Conservation (phyloP, 2,113 vertebrate genomes). For the Cepphus grylle region DNA sequence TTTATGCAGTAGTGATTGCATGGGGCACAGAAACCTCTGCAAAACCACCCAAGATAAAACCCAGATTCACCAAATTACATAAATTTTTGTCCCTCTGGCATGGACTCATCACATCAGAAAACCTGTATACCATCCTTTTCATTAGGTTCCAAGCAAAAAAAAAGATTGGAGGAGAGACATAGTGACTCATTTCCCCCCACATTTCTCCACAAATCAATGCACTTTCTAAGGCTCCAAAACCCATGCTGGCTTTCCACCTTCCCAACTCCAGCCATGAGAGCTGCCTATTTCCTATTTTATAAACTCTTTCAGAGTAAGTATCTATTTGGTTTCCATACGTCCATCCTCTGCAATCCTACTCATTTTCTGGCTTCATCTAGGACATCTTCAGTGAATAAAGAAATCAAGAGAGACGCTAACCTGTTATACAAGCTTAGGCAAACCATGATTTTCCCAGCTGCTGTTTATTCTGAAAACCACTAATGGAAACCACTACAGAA, state of each 20-base stretch:
- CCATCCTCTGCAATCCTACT: background rate
- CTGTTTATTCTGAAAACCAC: background rate
- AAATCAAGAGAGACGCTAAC: background rate
- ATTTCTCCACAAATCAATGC: background rate
- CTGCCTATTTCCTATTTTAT: background rate
- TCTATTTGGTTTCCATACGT: background rate
- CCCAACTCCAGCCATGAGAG: fast-evolving
- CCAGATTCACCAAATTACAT: fast-evolving
- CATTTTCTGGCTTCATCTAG: background rate
- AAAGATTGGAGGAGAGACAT: fast-evolving
- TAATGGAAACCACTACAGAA: background rate
- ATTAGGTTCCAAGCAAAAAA: background rate
- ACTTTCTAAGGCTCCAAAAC: background rate
- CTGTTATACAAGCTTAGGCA: background rate
- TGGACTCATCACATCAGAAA: background rate
- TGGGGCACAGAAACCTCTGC: background rate
- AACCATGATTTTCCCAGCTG: background rate
- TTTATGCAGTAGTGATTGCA: background rate
- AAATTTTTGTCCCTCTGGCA: background rate
- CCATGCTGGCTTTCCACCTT: background rate
- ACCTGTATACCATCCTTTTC: background rate
- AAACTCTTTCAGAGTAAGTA: background rate
- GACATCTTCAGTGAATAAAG: background rate
- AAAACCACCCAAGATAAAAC: background rate
- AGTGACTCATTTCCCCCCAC: background rate